Base-by-base conservation (phyloP, 2,113 vertebrate species). In the Brachyhypopomus gauderio region DNA sequence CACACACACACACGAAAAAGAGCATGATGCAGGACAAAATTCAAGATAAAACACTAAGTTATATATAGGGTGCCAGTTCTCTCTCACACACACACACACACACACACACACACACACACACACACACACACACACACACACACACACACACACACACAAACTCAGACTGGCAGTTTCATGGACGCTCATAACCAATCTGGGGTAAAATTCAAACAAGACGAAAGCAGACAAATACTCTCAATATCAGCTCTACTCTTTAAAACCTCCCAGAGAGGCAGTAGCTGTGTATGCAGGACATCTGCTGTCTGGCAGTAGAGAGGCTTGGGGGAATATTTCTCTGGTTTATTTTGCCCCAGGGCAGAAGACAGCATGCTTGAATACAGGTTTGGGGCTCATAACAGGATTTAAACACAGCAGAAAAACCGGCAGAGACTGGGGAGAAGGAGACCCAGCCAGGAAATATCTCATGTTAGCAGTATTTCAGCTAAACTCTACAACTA, bases 81-180 rank as follows among this genome's bases (percentile, higher is more conserved):
- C n/a, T n/a, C n/a, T n/a, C n/a, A 56, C 67, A 85, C n/a, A 72
- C 25, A 25, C 74, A 62, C 78, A 87, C 69, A 38, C 72, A 23
- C n/a, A 56, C 67, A 85, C n/a, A 72, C 25, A 25, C 74, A 62
- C 78, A 87, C 69, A 38, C 72, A 23, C n/a, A 56, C 67, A 85
- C n/a, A 72, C 25, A 25, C 74, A 62, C 78, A 87, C 69, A 38
- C 72, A 23, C 67, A 85, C n/a, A 72, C 25, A 25, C 74, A 62
- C 78, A 87, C 69, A 56, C 67, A 85, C n/a, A 72, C 25, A 25
- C 74, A 62, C 78, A 87, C 69, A 38, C 72, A 23, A 38, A 78
- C 6, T 5, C 41, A 64, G 11, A 66, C 6, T 62, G 76, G 25
- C 77, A 72, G 38, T 78, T 81, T 78, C 60, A 66, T 3, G 2